Conservation (phyloP, 2,113 vertebrate species). For the Xenopus laevis region DNA sequence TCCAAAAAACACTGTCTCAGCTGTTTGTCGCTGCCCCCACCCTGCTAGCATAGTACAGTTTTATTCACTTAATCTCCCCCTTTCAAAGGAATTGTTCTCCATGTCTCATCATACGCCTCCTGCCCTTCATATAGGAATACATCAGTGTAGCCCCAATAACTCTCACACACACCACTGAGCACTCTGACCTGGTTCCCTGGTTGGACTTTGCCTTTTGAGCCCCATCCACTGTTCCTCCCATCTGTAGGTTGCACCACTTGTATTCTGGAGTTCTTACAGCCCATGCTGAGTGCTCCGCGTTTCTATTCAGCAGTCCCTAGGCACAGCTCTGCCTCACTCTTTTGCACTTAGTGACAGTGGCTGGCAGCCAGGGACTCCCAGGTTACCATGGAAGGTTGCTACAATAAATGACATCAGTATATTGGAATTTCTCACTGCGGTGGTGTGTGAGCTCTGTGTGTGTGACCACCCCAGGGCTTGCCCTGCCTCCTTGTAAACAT, state of each 20-base stretch:
- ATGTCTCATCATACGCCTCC: no score
- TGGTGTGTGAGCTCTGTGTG: conserved; percentile 5
- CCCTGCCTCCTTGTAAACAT: no score
- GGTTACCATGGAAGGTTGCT: conserved; percentile 60
- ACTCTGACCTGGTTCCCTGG: conserved; percentile 11
- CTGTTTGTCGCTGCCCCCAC: no score
- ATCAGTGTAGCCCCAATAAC: no score
- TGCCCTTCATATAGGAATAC: no score
- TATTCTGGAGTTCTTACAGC: conserved; percentile 51
- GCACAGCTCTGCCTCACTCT: background rate
- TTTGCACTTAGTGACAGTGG: conserved; percentile 18
- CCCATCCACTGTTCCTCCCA: conserved; percentile 44
- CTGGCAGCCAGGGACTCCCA: conserved; percentile 39
- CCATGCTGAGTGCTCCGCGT: conserved; percentile 42
- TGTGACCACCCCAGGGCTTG: conserved; percentile 5
- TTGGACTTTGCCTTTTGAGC: conserved; percentile 52
- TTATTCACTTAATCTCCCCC: no score
- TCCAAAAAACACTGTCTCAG: no score
- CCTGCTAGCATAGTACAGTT: no score
- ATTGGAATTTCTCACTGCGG: conserved; percentile 29
- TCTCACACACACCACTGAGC: no score
- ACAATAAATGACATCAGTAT: conserved; percentile 58
- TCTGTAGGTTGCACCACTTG: background rate
- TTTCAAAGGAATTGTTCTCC: no score
- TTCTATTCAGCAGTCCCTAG: background rate